phyloP scores from a whole-genome alignment of 1,140 invertebrate species.

The Trachelipus rathkii region DNA sequence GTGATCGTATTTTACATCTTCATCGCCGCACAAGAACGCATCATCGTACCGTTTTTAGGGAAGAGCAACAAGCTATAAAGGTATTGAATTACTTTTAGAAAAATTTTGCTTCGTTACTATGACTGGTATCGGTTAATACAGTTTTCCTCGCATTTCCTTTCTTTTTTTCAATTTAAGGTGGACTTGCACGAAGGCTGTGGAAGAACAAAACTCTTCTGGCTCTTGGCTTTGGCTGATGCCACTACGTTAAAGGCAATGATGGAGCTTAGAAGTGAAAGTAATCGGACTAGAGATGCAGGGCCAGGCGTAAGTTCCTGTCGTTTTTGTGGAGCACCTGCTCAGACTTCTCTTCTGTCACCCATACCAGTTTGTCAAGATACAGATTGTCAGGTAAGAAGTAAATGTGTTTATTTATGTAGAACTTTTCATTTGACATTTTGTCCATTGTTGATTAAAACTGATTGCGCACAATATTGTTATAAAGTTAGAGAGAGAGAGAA shows the following conservation, averaged over 20 bases:
- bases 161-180: too few species aligned
- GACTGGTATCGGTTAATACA: too few species aligned
- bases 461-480: too few species aligned
- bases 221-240: conserved; percentile 85
- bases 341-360: conserved; percentile 77
- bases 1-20: conserved; percentile 89
- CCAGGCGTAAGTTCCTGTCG: conserved; percentile 68
- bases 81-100: conserved; percentile 10
- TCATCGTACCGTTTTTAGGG: conserved; percentile 80
- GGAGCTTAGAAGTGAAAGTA: conserved; percentile 77
- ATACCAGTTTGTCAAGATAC: conserved; percentile 89
- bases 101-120: too few species aligned
- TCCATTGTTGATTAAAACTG: too few species aligned
- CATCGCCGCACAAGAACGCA: conserved; percentile 81
- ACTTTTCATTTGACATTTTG: too few species aligned
- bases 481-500: too few species aligned
- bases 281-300: conserved; percentile 52
- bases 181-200: conserved; percentile 95
- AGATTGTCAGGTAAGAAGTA: conserved; percentile 67
- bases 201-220: conserved; percentile 90
- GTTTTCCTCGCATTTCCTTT: too few species aligned
- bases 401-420: too few species aligned
- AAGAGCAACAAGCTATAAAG: conserved; percentile 83
- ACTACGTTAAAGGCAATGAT: conserved; percentile 82
- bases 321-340: conserved; percentile 81